These are phyloP conservation scores for Drosophila micromelanica DNA, from an alignment of 1,140 invertebrate species.

Conservation along the genomic window DNA sequence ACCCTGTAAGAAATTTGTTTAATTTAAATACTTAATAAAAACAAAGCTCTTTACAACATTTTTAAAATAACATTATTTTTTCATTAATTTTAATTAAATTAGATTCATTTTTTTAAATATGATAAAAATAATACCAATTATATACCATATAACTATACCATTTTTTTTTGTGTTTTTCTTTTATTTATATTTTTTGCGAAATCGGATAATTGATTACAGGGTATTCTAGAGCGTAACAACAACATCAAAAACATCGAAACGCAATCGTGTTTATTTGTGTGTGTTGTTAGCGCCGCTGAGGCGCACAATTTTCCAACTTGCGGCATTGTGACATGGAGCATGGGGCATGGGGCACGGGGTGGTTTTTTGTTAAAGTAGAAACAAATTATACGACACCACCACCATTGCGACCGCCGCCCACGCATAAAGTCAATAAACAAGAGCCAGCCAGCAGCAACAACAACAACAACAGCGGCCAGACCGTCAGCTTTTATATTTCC, in stretches of 20 bases:
- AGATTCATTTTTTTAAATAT: too few relatives aligned
- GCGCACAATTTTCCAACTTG: constrained; percentile 74
- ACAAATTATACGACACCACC: constrained; percentile 78
- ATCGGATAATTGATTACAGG: constrained; percentile 18
- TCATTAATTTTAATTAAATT: too few relatives aligned
- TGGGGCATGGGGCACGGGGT: constrained; percentile 20
- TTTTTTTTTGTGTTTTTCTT: background rate
- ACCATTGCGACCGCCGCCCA: constrained; percentile 21
- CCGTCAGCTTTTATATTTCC: constrained; percentile 75
- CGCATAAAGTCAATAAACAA: constrained; percentile 79
- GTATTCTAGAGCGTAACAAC: constrained; percentile 25
- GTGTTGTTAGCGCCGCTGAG: constrained; percentile 64
- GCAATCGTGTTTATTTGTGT: constrained; percentile 26
- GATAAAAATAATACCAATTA: too few relatives aligned
- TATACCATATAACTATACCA: too few relatives aligned
- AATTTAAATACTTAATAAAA: too few relatives aligned
- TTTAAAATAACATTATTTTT: too few relatives aligned
- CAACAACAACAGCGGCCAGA: constrained; percentile 20
- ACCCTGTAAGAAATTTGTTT: background rate
- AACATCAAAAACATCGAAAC: constrained; percentile 25
- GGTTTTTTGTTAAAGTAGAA: constrained; percentile 74
- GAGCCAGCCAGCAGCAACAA: constrained; percentile 44
- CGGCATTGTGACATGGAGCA: background rate
- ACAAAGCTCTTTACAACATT: too few relatives aligned
- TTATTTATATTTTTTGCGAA: background rate